Evolutionary conservation across 2,888 invertebrate species (phyloP), one percentile per base, ranked within the genome.

Genomic region (Tetragnatha montana): DNA sequence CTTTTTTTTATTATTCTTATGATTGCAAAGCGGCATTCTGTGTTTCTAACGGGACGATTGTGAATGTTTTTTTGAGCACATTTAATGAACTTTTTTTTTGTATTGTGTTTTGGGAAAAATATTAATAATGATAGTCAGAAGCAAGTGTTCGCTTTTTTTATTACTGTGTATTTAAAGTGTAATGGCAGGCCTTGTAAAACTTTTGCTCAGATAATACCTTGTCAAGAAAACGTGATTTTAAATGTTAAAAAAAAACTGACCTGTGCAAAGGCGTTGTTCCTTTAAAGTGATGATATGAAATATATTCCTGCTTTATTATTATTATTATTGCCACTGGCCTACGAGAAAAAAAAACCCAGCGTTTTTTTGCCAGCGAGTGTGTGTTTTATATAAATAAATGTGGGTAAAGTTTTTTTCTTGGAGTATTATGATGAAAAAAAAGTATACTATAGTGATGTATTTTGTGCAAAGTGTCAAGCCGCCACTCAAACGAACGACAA

Each of bases 221-320:
- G 86, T 70, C 81, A 82, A 85, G 47, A 49, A 89, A 75, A 90
- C 71, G 89, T 90, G 89, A 90, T 90, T 90, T 90, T 90, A 85
- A 71, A 82, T 86, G 86, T 90, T 87, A 8, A 21, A 90, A 35
- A n/a, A 35, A 35, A 35, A 35, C 35, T 85, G 85, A 87, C 89
- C 89, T 78, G 82, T 90, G 89, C 87, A 90, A 90, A 87, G 81
- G 83, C 82, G 73, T 90, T 90, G 89, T 90, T 90, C 89, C 89
- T 89, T 90, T 82, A 78, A 79, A 82, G 35, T 60, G 60, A 60
- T 60, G 60, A 60, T 35, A 35, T 35, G 74, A 85, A 76, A 82
- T 82, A 74, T 90, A 90, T 90, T 90, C 89, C 89, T 90, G 87
- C 89, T 90, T 87, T 87, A 86, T 79, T 86, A 60, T 60, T 60